Evolutionary conservation across 1,140 invertebrate genomes (phyloP), one percentile per base, ranked within the genome.

Genomic region (Myzus persicae): DNA sequence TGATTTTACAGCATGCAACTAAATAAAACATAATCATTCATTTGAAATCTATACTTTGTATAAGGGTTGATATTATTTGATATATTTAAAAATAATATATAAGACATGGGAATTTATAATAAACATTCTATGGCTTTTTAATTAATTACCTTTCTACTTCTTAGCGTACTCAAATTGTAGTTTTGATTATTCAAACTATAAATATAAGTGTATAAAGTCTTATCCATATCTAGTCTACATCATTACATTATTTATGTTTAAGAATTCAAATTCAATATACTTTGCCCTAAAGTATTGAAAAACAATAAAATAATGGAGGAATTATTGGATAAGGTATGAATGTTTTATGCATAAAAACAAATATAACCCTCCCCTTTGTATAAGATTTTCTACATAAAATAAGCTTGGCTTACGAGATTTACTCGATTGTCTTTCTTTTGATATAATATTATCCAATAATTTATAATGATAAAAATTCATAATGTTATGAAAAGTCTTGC

Each of bases 401-500:
- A 89, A 89, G 88, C 88, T 54, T 31, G 36, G 88, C 51, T 89
- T 89, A 89, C 36, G 8, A 22, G 36, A 20, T 54, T 89, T 54
- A 89, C 88, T 54, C 36, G 38, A 36, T 51, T 89, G 88, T 89
- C n/a, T 89, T 38, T 89, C 38, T 54, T 38, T 54, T 26, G 11
- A 89, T 40, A 40, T n/a, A n/a, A 76, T 76, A 54, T 54, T 1
- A 54, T 31, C 88, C 46, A 89, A 89, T 54, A 89, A 89, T 89
- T 51, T 89, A 89, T 89, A 38, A 89, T 38, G 51, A 51, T 40
- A 51, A 88, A 51, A 24, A 51, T 46, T 51, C 31, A 48, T 48
- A 46, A 48, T 87, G 48, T 87, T 36, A 88, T 51, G 24, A 18
- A 88, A 88, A 46, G 20, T 51, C 46, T n/a, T 88, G 20, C 36